Evolutionary conservation across 2,888 invertebrate genomes (phyloP).

Genomic region (Epinotia bilunana): DNA sequence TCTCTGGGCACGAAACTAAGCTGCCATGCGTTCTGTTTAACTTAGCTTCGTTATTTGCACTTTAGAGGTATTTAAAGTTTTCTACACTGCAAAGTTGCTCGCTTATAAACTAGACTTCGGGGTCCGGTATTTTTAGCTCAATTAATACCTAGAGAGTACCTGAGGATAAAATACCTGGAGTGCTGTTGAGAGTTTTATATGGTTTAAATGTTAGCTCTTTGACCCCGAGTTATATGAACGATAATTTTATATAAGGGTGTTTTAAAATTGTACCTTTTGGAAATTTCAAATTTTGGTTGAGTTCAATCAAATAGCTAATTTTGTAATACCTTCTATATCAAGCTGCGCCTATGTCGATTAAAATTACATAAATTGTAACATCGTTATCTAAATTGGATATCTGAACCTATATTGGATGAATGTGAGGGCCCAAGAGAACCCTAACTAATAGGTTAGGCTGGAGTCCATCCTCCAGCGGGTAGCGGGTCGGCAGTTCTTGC

Average conservation of each 20-base stretch:
- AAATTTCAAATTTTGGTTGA: too few relatives aligned
- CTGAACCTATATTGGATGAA: not conserved
- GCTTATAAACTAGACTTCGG: slow-evolving; percentile 46
- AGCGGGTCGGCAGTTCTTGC: too few relatives aligned
- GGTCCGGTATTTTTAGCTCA: slow-evolving; percentile 41
- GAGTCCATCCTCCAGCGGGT: too few relatives aligned
- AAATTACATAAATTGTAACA: not conserved
- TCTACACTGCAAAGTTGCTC: slow-evolving; percentile 43
- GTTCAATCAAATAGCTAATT: too few relatives aligned
- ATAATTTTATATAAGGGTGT: too few relatives aligned
- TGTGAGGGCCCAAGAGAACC: not conserved
- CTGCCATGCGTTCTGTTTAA: slow-evolving; percentile 45
- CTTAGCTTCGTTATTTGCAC: slow-evolving; percentile 49
- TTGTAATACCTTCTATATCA: too few relatives aligned
- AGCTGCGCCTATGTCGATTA: not conserved
- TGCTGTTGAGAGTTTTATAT: slow-evolving; percentile 20
- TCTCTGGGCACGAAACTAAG: not conserved
- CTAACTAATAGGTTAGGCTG: slow-evolving; percentile 10
- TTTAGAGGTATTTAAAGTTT: slow-evolving; percentile 50
- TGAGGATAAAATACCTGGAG: slow-evolving; percentile 20
- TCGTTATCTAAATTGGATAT: slow-evolving; percentile 36
- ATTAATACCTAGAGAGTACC: slow-evolving; percentile 46
- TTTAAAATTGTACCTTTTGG: too few relatives aligned
- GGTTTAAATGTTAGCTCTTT: not conserved
- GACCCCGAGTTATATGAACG: too few relatives aligned